These are phyloP conservation scores for Lamprologus callipterus DNA, from an alignment of 2,113 vertebrate genomes.

Conservation along the genomic window DNA sequence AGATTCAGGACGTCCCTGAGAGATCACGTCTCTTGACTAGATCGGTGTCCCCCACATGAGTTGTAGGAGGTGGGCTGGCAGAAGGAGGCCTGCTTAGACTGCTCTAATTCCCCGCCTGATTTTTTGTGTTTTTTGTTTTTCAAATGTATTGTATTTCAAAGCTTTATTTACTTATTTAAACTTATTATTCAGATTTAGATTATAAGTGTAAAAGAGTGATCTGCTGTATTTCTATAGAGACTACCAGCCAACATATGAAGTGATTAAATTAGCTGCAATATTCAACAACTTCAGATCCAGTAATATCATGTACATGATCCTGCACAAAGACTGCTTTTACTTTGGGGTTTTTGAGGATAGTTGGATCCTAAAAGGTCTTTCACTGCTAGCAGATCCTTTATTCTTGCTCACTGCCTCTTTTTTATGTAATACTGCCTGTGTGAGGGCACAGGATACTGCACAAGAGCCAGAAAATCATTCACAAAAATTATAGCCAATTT, in stretches of 20 bases:
- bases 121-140: neutral
- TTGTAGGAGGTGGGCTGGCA: neutral
- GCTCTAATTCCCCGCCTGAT: neutral
- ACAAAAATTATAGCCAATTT: neutral
- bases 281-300: neutral
- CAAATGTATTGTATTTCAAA: neutral
- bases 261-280: neutral
- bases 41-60: neutral
- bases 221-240: neutral
- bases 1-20: neutral
- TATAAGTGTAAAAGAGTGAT: neutral
- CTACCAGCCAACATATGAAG: neutral
- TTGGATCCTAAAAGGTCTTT: neutral
- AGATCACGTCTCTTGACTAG: neutral
- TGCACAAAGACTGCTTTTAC: neutral
- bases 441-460: neutral
- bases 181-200: neutral
- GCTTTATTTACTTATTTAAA: neutral
- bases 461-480: neutral
- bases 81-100: neutral
- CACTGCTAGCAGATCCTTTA: neutral
- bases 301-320: neutral
- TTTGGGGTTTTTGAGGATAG: neutral
- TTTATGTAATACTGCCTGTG: neutral
- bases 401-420: neutral